Evolutionary conservation across 2,888 invertebrate species (phyloP).

Genomic region (Yponomeuta cagnagella): DNA sequence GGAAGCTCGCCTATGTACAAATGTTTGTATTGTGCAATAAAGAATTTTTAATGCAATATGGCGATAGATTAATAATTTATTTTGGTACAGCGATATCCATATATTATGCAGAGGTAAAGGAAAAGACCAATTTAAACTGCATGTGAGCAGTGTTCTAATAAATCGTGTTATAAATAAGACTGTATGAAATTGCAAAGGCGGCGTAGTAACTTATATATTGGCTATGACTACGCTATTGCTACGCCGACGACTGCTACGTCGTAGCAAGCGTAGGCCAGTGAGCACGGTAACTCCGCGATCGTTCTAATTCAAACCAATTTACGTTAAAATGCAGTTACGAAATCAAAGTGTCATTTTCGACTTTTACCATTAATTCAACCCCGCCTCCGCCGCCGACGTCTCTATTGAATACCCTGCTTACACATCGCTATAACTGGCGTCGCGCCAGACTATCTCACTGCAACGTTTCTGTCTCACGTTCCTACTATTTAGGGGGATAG

Average conservation of each 20-base stretch:
- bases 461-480: slow-evolving; percentile 70
- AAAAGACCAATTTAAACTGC: too few species aligned
- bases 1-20: too few species aligned
- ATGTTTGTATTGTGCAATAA: too few species aligned
- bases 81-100: too few species aligned
- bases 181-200: too few species aligned
- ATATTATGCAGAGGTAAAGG: too few species aligned
- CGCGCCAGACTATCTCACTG: slow-evolving; percentile 43
- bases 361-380: not conserved
- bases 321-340: not conserved
- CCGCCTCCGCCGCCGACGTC: slow-evolving; percentile 22
- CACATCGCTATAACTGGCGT: slow-evolving; percentile 64
- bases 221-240: not conserved
- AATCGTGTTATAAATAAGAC: too few species aligned
- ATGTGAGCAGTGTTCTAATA: too few species aligned
- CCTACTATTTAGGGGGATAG: slow-evolving; percentile 47
- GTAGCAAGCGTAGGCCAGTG: not conserved
- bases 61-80: too few species aligned
- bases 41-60: too few species aligned
- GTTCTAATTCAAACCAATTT: too few species aligned
- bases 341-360: not conserved
- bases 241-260: not conserved
- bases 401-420: slow-evolving; percentile 57
- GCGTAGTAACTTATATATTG: not conserved
- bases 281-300: too few species aligned